Evolutionary conservation across 2,888 invertebrate species (phyloP).

Genomic region (Lasioglossum leucozonium): DNA sequence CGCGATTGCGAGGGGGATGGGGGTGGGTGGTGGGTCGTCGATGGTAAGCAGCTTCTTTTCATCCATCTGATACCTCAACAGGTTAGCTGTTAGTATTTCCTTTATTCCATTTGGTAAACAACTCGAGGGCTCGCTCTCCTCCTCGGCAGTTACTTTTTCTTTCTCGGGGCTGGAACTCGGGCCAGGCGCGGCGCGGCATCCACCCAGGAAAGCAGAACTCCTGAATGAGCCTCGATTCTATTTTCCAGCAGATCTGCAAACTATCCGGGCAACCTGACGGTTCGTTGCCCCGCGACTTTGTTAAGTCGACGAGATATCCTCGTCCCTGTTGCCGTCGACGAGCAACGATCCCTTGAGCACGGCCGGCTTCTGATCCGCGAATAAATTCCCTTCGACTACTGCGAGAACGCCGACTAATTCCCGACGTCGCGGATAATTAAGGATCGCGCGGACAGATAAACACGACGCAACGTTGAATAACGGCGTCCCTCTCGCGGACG

Average conservation of each 20-base stretch:
- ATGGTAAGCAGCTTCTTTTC: conserved; percentile 56
- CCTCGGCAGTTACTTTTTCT: conserved; percentile 36
- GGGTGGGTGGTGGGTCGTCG: conserved; percentile 14
- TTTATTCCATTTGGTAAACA: conserved; percentile 54
- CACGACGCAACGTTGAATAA: conserved; percentile 16
- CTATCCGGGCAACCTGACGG: conserved; percentile 45
- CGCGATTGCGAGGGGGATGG: not conserved
- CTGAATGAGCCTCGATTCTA: conserved; percentile 41
- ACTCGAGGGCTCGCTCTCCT: conserved; percentile 32
- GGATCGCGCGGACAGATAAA: conserved; percentile 54
- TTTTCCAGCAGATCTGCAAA: conserved; percentile 46
- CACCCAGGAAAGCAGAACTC: not conserved
- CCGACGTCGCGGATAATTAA: conserved; percentile 63
- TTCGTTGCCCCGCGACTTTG: conserved; percentile 68
- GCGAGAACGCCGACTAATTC: conserved; percentile 57
- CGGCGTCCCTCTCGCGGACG: not conserved
- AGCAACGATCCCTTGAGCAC: conserved; percentile 33
- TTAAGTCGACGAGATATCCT: conserved; percentile 58
- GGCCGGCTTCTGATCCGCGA: conserved; percentile 25
- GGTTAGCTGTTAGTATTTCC: conserved; percentile 45
- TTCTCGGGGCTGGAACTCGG: not conserved
- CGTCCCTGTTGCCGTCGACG: conserved; percentile 32
- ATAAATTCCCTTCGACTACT: conserved; percentile 62
- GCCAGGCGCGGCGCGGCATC: not conserved
- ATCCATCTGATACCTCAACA: conserved; percentile 59